Evolutionary conservation across 2,797 vertebrate genomes (phyloP).

Genomic region (Etheostoma nigrum): DNA sequence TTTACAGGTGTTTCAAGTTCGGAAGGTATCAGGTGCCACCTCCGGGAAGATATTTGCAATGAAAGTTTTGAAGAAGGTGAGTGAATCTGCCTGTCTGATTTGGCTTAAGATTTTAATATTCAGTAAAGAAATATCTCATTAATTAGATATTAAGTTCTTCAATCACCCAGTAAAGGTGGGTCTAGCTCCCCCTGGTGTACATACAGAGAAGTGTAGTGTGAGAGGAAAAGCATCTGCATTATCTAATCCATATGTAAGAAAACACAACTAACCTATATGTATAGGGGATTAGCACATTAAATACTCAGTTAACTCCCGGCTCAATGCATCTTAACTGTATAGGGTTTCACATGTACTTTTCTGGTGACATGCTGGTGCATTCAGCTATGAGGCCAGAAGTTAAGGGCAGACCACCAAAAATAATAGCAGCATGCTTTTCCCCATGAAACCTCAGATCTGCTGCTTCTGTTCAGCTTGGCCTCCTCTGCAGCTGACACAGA

Average conservation of each 20-base stretch:
- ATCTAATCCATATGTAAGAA: slow-evolving; percentile 25
- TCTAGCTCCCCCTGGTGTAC: slow-evolving; percentile 18
- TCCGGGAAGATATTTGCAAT: slow-evolving; percentile 97
- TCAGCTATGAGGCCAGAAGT: slow-evolving; percentile 39
- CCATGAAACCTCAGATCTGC: slow-evolving; percentile 54
- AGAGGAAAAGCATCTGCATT: not conserved
- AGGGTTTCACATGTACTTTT: slow-evolving; percentile 20
- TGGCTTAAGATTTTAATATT: not conserved
- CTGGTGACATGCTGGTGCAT: slow-evolving; percentile 38
- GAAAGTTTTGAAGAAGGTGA: slow-evolving; percentile 98
- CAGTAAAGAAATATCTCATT: not conserved
- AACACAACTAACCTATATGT: slow-evolving; percentile 6
- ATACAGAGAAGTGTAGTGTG: not conserved
- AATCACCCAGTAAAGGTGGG: not conserved
- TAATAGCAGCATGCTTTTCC: slow-evolving; percentile 36
- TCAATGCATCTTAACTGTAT: slow-evolving; percentile 12
- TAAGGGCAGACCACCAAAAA: slow-evolving; percentile 48
- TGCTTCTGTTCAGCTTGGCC: slow-evolving; percentile 47
- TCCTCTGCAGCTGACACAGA: slow-evolving; percentile 50
- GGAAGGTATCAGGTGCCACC: slow-evolving; percentile 92
- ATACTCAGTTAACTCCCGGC: slow-evolving; percentile 6
- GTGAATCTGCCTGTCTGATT: slow-evolving; percentile 28
- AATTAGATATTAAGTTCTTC: not conserved
- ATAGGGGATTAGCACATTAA: slow-evolving; percentile 3
- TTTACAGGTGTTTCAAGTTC: slow-evolving; percentile 94